Base-by-base conservation (phyloP, 2,113 vertebrate genomes). In the Trinectes maculatus region DNA sequence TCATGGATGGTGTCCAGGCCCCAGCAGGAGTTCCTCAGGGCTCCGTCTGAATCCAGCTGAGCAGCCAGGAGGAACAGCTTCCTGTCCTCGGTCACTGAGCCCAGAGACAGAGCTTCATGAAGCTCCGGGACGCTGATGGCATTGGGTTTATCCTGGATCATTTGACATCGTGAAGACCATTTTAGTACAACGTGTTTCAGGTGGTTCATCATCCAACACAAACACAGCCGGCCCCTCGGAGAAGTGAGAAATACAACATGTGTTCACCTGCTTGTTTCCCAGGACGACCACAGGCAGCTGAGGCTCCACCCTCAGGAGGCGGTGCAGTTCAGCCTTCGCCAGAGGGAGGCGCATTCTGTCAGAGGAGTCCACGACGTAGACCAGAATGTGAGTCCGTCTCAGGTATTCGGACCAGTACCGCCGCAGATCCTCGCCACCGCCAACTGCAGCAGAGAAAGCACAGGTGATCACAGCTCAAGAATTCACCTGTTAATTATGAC, bases 191-290 rank as follows among this genome's bases (percentile, higher is more conserved):
- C n/a, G n/a, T n/a, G n/a, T n/a, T n/a, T n/a, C n/a, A n/a, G n/a
- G n/a, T n/a, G n/a, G n/a, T n/a, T n/a, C n/a, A n/a, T n/a, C n/a
- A n/a, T n/a, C n/a, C n/a, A n/a, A n/a, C n/a, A n/a, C n/a, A n/a
- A n/a, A n/a, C n/a, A n/a, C n/a, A n/a, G n/a, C n/a, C n/a, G n/a
- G n/a, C n/a, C 29, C 29, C 29, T 31, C 8, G 4, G 10, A 34
- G 5, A n/a, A n/a, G 15, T 16, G 15, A 4, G 16, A 5, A 39
- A 21, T 8, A 21, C n/a, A 2, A 12, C 10, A 13, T n/a, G n/a
- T 0, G 13, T 43, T 87, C 62, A 97, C 96, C 95, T 96, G 96
- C 74, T 97, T 97, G 90, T 97, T 97, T 51, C 95, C 95, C 69
- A 97, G 89, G 15, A 98, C 69, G 0, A 97, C 86, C 51, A 96